Evolutionary conservation across 2,113 vertebrate species (phyloP).

Genomic region (Phocoena sinus): DNA sequence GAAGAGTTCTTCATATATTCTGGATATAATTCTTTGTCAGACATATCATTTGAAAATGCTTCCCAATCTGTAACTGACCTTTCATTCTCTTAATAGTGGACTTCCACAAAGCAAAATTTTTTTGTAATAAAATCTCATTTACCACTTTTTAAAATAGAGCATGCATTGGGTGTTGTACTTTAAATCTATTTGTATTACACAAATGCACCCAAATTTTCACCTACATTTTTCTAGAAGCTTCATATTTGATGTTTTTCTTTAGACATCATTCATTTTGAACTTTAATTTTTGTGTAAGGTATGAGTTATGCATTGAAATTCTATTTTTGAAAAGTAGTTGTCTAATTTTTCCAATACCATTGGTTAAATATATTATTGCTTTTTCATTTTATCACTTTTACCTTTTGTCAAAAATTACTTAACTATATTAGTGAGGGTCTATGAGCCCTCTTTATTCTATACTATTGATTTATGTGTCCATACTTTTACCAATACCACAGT

Average conservation of each 20-base stretch:
- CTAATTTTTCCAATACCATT: neutral
- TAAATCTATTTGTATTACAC: neutral
- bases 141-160: neutral
- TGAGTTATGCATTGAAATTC: neutral
- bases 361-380: neutral
- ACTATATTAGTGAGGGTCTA: neutral
- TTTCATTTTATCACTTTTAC: neutral
- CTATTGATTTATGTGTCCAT: neutral
- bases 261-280: neutral
- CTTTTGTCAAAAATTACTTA: neutral
- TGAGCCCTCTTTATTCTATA: neutral
- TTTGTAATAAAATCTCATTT: neutral
- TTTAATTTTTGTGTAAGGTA: neutral
- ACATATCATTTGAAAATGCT: neutral
- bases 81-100: neutral
- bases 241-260: neutral
- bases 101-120: neutral
- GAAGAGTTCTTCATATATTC: neutral
- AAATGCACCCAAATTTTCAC: neutral
- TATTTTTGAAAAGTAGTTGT: neutral
- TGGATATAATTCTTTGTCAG: neutral
- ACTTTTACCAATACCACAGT: neutral
- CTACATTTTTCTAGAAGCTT: neutral
- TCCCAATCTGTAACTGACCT: neutral
- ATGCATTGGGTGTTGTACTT: neutral